Percentiles rank a stretch among this genome's conserved stretches.
Conservation (phyloP, 2,888 invertebrate genomes). For the Tanypteryx hageni region DNA sequence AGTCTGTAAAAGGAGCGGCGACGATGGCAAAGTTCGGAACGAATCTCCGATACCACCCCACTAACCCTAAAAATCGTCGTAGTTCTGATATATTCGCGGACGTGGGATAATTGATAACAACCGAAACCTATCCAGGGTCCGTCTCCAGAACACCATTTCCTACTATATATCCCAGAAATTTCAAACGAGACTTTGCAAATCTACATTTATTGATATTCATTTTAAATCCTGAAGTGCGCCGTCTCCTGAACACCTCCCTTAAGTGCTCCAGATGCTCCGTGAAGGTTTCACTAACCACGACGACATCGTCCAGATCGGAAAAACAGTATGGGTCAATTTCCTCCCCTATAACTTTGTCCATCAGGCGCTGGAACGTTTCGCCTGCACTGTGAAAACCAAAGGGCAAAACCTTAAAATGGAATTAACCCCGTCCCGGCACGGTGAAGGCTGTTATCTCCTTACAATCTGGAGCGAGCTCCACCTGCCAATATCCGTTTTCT, state of each 20-base stretch:
- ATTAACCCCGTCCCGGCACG: too few species aligned
- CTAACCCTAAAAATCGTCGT: not conserved
- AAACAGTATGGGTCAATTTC: not conserved
- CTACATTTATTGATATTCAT: not conserved
- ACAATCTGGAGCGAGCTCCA: too few species aligned
- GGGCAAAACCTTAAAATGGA: not conserved
- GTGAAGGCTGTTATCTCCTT: not conserved
- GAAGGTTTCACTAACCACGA: constrained; percentile 71
- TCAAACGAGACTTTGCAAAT: not conserved
- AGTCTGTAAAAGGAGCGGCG: not conserved
- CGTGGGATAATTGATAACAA: not conserved
- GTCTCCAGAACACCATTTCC: not conserved
- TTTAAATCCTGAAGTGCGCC: not conserved
- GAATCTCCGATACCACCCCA: not conserved
- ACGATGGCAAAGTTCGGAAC: too few species aligned
- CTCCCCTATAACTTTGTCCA: not conserved
- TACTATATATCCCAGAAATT: not conserved
- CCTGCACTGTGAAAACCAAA: constrained; percentile 9
- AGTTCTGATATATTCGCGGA: not conserved
- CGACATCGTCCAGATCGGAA: constrained; percentile 64
- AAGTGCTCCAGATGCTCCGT: constrained; percentile 68
- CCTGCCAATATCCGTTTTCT: not conserved
- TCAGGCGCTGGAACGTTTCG: not conserved
- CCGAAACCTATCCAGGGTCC: not conserved
- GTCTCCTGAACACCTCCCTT: not conserved